Conservation (phyloP, 2,113 vertebrate species). For the Pristiophorus japonicus region DNA sequence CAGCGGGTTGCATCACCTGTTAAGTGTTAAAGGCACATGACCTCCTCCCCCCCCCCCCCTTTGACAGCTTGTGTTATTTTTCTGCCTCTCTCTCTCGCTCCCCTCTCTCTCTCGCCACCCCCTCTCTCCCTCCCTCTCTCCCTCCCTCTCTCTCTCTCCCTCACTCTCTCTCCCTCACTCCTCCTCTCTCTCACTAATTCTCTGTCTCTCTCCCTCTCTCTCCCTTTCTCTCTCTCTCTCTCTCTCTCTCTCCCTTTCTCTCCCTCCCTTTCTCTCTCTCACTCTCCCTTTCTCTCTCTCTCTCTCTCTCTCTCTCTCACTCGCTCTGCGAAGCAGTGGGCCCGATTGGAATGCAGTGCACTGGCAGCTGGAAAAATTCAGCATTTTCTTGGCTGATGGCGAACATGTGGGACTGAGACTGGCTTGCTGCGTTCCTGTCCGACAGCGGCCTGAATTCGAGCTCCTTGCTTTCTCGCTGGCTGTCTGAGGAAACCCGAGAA, state of each 20-base stretch:
- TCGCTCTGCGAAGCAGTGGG: not conserved
- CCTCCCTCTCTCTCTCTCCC: not conserved
- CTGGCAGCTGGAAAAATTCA: constrained; percentile 11
- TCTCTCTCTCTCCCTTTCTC: not conserved
- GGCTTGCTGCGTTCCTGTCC: not conserved
- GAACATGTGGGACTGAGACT: not conserved
- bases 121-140: too few species aligned
- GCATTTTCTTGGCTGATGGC: not conserved
- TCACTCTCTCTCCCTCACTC: not conserved
- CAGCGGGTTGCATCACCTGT: not conserved
- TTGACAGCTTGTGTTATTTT: not conserved
- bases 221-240: not conserved
- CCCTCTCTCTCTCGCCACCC: not conserved
- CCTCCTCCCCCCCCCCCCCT: not conserved
- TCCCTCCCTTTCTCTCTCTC: not conserved
- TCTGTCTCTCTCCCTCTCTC: too few species aligned
- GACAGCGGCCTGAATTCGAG: not conserved
- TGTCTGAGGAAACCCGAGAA: constrained; percentile 53
- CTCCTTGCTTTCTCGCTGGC: not conserved
- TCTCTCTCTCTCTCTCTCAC: not conserved
- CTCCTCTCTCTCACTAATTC: not conserved
- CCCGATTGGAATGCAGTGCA: not conserved
- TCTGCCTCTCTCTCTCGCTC: not conserved
- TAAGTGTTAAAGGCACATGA: not conserved
- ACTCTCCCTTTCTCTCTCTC: not conserved